These are phyloP conservation scores for Nesogale talazaci DNA, from an alignment of 2,113 vertebrate species.

Conservation along the genomic window DNA sequence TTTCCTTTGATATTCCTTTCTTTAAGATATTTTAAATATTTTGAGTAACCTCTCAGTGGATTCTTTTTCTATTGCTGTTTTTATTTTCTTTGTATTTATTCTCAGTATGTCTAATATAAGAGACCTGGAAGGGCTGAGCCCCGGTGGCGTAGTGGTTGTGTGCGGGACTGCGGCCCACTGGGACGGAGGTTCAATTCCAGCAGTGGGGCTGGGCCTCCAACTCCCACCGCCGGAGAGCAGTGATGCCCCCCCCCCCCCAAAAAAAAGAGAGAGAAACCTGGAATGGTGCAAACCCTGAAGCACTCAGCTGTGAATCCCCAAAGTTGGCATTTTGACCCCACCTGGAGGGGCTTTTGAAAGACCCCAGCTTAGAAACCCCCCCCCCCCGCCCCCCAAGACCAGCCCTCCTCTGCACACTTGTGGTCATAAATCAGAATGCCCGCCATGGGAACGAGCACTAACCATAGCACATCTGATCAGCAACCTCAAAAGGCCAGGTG, in stretches of 20 bases:
- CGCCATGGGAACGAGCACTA: background rate
- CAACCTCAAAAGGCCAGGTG: background rate
- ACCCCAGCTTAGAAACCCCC: background rate
- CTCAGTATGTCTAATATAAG: background rate
- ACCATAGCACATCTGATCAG: background rate
- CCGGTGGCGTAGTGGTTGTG: too few species aligned
- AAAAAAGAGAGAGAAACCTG: too few species aligned
- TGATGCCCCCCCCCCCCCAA: too few species aligned
- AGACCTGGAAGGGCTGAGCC: background rate
- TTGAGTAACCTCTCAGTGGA: background rate
- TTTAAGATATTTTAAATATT: conserved; percentile 23
- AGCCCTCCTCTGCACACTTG: background rate
- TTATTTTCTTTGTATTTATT: background rate
- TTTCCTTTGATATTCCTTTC: conserved; percentile 28
- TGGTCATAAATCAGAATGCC: background rate
- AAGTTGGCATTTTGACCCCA: background rate
- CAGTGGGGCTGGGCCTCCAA: too few species aligned
- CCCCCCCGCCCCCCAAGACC: too few species aligned
- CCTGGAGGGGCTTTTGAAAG: background rate
- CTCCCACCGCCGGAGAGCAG: too few species aligned
- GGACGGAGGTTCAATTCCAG: too few species aligned
- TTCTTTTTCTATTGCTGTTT: background rate
- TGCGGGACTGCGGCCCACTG: too few species aligned
- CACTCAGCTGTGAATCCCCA: background rate
- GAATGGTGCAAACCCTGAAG: background rate